Evolutionary conservation across 1,140 invertebrate species (phyloP).

Genomic region (Tetraneura akinire): DNA sequence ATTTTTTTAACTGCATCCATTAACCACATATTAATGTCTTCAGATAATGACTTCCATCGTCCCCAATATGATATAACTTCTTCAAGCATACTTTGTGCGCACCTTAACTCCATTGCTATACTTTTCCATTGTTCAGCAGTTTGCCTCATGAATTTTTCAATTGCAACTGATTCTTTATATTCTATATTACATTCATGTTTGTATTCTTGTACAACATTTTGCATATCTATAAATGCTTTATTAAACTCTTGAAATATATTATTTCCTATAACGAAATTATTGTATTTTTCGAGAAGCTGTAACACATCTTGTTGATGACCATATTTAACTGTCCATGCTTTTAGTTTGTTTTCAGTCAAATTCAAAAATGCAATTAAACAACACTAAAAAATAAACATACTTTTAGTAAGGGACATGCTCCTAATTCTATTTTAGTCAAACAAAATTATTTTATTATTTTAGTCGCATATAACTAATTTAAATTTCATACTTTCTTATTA

Average conservation of each 20-base stretch:
- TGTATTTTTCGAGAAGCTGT: conserved; percentile 82
- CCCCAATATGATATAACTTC: conserved; percentile 88
- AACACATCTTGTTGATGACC: conserved; percentile 80
- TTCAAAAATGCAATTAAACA: conserved; percentile 88
- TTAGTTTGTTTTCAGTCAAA: conserved; percentile 84
- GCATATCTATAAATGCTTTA: conserved; percentile 87
- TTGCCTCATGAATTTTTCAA: conserved; percentile 83
- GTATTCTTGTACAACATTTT: conserved; percentile 87
- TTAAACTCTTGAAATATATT: conserved; percentile 94
- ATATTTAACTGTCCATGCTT: conserved; percentile 86
- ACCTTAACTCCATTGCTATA: conserved; percentile 85
- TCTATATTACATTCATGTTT: conserved; percentile 72
- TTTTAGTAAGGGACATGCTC: conserved; percentile 15
- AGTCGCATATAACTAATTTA: background rate
- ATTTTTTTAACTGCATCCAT: conserved; percentile 76
- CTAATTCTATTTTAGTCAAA: background rate
- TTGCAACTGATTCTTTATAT: conserved; percentile 72
- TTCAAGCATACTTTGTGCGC: conserved; percentile 84
- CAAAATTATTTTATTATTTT: background rate
- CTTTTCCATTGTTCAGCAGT: conserved; percentile 85
- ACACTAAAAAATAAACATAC: conserved; percentile 63
- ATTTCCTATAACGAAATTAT: conserved; percentile 87
- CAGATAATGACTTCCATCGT: conserved; percentile 72
- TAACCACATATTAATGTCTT: conserved; percentile 80
- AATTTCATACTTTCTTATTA: background rate